Evolutionary conservation across 2,113 vertebrate genomes (phyloP).

Genomic region (Malurus cyaneus): DNA sequence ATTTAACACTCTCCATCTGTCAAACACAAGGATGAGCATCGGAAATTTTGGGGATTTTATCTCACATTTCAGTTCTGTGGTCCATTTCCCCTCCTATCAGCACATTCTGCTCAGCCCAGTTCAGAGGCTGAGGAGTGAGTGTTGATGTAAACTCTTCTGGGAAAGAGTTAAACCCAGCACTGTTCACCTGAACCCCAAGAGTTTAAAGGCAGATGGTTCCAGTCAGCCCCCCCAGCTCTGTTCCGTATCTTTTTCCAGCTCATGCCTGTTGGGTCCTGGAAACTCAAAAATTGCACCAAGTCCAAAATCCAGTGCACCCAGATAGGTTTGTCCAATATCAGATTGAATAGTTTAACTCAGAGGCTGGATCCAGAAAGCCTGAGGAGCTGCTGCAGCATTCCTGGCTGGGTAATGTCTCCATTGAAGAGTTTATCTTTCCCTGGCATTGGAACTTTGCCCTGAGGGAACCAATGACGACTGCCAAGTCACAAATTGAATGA

Average conservation of each 20-base stretch:
- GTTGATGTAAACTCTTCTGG: neutral
- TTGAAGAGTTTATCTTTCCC: constrained; percentile 27
- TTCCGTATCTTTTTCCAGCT: too few relatives aligned
- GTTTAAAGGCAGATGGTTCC: neutral
- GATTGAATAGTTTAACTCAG: neutral
- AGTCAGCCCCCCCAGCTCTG: neutral
- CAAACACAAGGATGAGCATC: neutral
- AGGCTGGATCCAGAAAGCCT: constrained; percentile 51
- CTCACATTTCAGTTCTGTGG: neutral
- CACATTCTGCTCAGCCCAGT: neutral
- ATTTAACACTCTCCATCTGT: neutral
- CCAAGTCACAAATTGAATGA: constrained; percentile 32
- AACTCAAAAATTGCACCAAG: neutral
- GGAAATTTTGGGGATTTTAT: neutral
- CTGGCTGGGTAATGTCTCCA: neutral
- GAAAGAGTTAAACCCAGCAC: neutral
- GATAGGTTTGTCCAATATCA: constrained; percentile 18
- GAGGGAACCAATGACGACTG: constrained; percentile 49
- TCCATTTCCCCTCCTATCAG: neutral
- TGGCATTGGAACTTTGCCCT: constrained; percentile 48
- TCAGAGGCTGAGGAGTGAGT: neutral
- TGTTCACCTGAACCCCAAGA: neutral
- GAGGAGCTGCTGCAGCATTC: constrained; percentile 6
- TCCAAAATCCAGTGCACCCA: constrained; percentile 34
- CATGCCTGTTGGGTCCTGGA: neutral